A percentile compares a stretch with the other conserved stretches of the same genome.
Evolutionary conservation across 35 echinoderm and acorn worm species (phyloP).

Genomic region (Lytechinus pictus): DNA sequence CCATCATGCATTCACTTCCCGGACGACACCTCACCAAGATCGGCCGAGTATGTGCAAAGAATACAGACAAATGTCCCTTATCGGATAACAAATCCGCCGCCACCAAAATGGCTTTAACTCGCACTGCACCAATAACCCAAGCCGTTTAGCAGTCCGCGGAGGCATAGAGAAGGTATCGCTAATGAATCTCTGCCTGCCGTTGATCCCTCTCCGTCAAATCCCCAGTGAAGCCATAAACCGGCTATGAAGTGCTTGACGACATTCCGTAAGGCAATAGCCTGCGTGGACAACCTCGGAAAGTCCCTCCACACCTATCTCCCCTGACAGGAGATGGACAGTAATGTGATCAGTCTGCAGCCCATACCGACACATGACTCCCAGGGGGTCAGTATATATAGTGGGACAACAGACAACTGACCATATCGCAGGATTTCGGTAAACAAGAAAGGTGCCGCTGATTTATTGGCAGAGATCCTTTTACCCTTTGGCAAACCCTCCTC

Average conservation of each 20-base stretch:
- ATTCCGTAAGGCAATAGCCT: neutral
- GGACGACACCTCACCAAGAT: neutral
- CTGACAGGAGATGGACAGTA: neutral
- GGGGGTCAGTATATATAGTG: neutral
- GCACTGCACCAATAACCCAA: neutral
- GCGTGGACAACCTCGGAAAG: neutral
- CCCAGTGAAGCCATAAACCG: neutral
- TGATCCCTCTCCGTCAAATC: neutral
- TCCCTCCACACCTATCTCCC: neutral
- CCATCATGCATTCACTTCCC: neutral
- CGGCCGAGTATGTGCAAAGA: neutral
- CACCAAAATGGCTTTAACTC: slow-evolving; percentile 15
- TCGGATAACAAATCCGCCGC: slow-evolving; percentile 16
- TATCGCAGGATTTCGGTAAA: neutral
- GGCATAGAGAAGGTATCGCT: neutral
- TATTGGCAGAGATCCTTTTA: neutral
- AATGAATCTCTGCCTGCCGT: slow-evolving; percentile 18
- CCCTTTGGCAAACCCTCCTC: neutral
- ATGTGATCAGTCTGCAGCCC: neutral
- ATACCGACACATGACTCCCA: neutral
- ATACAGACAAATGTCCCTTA: neutral
- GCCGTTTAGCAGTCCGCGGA: neutral
- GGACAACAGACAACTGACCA: neutral
- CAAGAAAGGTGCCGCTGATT: slow-evolving; percentile 9
- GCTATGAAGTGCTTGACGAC: slow-evolving; percentile 26